Conservation (phyloP, 1,140 invertebrate species). For the Apis cerana region DNA sequence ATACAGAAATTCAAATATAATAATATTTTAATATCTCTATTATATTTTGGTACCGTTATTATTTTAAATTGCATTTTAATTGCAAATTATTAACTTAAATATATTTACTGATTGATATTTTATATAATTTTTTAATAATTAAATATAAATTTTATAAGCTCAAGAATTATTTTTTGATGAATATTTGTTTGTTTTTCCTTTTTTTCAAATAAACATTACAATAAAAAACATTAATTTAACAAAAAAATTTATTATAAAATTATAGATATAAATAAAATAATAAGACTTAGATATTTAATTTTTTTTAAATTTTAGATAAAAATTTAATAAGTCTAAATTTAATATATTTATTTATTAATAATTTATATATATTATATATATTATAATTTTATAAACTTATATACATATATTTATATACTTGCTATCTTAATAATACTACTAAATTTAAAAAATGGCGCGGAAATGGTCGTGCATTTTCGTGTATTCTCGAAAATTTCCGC, state of each 20-base stretch:
- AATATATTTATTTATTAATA: background rate
- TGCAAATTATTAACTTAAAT: slow-evolving; percentile 1
- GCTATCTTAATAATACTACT: background rate
- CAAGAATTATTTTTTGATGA: background rate
- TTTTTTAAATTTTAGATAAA: background rate
- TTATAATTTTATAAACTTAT: background rate
- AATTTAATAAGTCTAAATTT: background rate
- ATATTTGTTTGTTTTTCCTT: slow-evolving; percentile 6
- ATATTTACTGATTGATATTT: slow-evolving; percentile 25
- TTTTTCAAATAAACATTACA: background rate
- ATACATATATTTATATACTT: background rate
- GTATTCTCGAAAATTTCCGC: slow-evolving; percentile 22
- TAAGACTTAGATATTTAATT: background rate
- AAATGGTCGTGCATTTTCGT: slow-evolving; percentile 13
- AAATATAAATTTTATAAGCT: background rate
- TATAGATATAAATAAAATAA: slow-evolving; percentile 16
- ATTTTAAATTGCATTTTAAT: slow-evolving; percentile 3
- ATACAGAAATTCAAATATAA: too few relatives aligned
- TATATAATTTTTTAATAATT: slow-evolving; percentile 44
- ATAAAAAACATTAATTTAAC: slow-evolving; percentile 12
- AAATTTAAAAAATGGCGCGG: slow-evolving; percentile 7
- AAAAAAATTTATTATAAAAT: background rate
- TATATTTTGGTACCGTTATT: background rate
- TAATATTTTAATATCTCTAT: background rate
- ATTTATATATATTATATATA: too few relatives aligned